A percentile compares a stretch with the other conserved stretches of the same genome.
These are phyloP conservation scores for Dinoponera quadriceps DNA, from an alignment of 1,140 invertebrate genomes.

Conservation along the genomic window DNA sequence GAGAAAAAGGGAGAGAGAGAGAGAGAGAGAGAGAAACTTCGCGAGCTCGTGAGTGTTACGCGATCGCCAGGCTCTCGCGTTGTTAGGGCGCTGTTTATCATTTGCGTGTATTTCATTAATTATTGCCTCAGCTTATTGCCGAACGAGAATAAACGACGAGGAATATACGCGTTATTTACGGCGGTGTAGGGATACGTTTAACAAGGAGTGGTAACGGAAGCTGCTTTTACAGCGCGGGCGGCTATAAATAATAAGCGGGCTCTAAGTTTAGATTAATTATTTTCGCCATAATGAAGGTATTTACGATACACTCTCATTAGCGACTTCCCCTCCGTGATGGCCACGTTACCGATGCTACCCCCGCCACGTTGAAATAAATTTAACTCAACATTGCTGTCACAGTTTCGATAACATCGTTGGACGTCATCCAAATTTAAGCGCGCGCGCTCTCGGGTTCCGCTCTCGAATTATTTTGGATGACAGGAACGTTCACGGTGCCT, in stretches of 20 bases:
- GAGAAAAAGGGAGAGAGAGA: background rate
- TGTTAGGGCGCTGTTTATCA: background rate
- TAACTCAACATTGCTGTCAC: constrained; percentile 53
- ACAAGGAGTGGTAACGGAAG: background rate
- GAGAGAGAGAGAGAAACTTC: background rate
- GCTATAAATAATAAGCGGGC: constrained; percentile 22
- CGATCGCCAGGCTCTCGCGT: background rate
- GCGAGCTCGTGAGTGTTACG: constrained; percentile 15
- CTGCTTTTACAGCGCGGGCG: background rate
- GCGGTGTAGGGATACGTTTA: background rate
- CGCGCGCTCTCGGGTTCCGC: constrained; percentile 34
- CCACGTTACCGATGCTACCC: constrained; percentile 15
- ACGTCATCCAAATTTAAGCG: constrained; percentile 50
- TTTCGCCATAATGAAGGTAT: constrained; percentile 19
- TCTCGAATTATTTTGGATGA: constrained; percentile 59
- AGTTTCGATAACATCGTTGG: constrained; percentile 59
- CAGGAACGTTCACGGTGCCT: constrained; percentile 20
- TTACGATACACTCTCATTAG: constrained; percentile 46
- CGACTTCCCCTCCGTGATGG: constrained; percentile 26
- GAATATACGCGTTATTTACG: background rate
- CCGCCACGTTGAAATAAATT: constrained; percentile 28
- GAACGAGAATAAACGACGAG: background rate
- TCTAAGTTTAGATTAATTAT: constrained; percentile 47
- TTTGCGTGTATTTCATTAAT: constrained; percentile 21
- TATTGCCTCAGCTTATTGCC: constrained; percentile 8